phyloP scores from a whole-genome alignment of 1,140 invertebrate genomes.

The Leptestheria dahalacensis region DNA sequence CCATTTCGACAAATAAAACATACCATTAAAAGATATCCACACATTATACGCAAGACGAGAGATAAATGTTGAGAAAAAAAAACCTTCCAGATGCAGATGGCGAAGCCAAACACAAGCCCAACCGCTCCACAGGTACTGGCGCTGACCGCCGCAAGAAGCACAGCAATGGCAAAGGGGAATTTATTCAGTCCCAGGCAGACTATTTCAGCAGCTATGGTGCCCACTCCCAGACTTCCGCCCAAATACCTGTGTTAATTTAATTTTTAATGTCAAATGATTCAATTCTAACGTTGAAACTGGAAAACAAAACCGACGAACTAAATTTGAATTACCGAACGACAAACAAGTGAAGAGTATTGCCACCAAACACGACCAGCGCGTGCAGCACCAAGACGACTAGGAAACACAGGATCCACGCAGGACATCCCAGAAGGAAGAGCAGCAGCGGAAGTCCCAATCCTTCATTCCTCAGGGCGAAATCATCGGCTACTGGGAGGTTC shows the following conservation, averaged over 20 bases:
- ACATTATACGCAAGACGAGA: too few species aligned
- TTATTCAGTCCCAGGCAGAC: neutral
- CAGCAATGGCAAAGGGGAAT: slow-evolving; percentile 5
- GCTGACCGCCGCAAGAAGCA: neutral
- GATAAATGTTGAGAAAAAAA: neutral
- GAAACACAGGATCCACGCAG: neutral
- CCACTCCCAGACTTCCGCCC: neutral
- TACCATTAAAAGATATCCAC: too few species aligned
- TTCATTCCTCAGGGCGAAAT: neutral
- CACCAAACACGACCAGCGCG: slow-evolving; percentile 28
- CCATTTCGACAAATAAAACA: too few species aligned
- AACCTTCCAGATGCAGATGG: slow-evolving; percentile 10
- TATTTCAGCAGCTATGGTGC: neutral
- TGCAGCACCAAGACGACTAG: neutral
- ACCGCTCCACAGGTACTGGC: slow-evolving; percentile 7
- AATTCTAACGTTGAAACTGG: too few species aligned
- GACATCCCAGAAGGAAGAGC: slow-evolving; percentile 3
- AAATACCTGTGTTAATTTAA: too few species aligned
- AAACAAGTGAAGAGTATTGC: slow-evolving; percentile 22
- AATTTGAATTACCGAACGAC: neutral
- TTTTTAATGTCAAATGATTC: too few species aligned
- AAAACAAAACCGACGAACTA: neutral
- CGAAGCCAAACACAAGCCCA: slow-evolving; percentile 1
- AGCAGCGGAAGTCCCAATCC: slow-evolving; percentile 2
- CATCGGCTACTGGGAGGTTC: neutral